phyloP scores from a whole-genome alignment of 2,888 invertebrate species.

The Dysmachus trigonus region DNA sequence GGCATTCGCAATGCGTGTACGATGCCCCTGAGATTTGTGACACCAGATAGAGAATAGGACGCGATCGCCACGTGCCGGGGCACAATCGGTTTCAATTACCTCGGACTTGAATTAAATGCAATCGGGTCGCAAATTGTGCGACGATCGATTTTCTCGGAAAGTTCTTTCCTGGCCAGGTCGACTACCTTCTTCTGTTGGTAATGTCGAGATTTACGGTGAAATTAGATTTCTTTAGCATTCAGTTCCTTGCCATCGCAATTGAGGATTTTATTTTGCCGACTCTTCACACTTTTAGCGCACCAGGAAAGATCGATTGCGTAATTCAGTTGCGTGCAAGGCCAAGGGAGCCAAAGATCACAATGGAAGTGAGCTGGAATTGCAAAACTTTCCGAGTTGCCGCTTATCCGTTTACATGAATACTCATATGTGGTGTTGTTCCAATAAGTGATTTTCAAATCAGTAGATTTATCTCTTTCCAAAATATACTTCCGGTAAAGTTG shows the following conservation, averaged over 20 bases:
- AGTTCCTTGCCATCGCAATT: neutral
- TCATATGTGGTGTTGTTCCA: neutral
- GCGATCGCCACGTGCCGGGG: neutral
- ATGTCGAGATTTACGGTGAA: neutral
- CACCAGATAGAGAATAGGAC: neutral
- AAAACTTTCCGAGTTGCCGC: neutral
- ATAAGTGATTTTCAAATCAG: neutral
- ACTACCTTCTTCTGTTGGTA: neutral
- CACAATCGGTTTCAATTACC: neutral
- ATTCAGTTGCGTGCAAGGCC: conserved; percentile 8
- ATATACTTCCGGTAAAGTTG: neutral
- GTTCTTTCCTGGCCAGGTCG: neutral
- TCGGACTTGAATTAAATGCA: neutral
- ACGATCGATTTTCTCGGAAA: neutral
- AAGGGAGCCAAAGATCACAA: neutral
- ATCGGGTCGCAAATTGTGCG: neutral
- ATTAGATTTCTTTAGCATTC: neutral
- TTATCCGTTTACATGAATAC: neutral
- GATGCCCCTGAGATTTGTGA: neutral
- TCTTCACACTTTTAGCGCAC: neutral
- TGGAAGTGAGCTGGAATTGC: neutral
- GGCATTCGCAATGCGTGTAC: neutral
- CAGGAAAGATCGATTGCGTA: neutral
- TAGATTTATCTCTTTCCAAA: neutral
- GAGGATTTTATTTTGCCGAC: neutral